phyloP scores from a whole-genome alignment of 1,140 invertebrate species.

The Drosophila carrolli region DNA sequence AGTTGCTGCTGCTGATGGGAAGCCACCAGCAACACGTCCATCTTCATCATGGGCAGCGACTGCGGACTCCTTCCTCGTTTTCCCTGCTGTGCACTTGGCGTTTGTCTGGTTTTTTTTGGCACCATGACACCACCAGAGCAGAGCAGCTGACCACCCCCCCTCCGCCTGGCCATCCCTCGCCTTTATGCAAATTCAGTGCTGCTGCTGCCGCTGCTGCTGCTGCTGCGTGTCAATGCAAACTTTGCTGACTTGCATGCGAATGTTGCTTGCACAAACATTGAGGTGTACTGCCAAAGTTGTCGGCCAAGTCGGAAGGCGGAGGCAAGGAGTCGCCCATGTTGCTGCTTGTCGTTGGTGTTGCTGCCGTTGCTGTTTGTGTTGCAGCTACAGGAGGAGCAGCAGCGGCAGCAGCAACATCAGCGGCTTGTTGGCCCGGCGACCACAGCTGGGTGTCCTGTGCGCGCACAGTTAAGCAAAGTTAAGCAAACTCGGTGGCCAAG shows the following conservation, averaged over 20 bases:
- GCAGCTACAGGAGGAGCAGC: slow-evolving; percentile 62
- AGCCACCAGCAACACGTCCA: slow-evolving; percentile 81
- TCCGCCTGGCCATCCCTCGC: slow-evolving; percentile 21
- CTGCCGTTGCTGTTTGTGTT: slow-evolving; percentile 63
- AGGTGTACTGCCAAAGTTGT: slow-evolving; percentile 79
- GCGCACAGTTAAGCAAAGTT: slow-evolving; percentile 76
- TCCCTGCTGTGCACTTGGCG: slow-evolving; percentile 69
- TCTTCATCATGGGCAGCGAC: slow-evolving; percentile 69
- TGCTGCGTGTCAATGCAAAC: slow-evolving; percentile 83
- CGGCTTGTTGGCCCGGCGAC: slow-evolving; percentile 77
- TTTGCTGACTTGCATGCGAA: slow-evolving; percentile 84
- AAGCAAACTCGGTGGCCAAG: slow-evolving; percentile 72
- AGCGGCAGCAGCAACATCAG: slow-evolving; percentile 52
- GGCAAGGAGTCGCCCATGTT: slow-evolving; percentile 46
- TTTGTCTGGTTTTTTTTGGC: slow-evolving; percentile 74
- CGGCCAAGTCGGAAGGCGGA: slow-evolving; percentile 43
- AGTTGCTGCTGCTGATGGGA: slow-evolving; percentile 61
- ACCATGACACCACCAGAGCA: slow-evolving; percentile 74
- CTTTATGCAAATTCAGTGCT: slow-evolving; percentile 76
- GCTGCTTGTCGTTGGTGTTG: slow-evolving; percentile 59
- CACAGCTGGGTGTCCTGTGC: slow-evolving; percentile 80
- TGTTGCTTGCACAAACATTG: slow-evolving; percentile 83
- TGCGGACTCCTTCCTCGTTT: slow-evolving; percentile 35
- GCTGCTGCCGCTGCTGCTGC: slow-evolving; percentile 25
- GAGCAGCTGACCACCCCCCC: slow-evolving; percentile 18